Conservation (phyloP, 2,888 invertebrate genomes). For the Erebia ligea region DNA sequence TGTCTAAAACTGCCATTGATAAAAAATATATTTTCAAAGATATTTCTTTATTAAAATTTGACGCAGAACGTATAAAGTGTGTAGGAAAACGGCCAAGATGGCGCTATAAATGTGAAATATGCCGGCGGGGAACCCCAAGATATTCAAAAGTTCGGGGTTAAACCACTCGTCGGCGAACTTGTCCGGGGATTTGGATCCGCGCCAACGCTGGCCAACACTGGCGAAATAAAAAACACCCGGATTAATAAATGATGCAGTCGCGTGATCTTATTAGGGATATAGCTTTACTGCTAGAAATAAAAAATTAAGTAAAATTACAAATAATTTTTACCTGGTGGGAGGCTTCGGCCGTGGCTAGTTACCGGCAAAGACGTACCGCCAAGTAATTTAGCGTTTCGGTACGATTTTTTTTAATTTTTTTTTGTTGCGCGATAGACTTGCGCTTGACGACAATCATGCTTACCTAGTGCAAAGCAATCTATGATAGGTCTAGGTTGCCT, state of each 20-base stretch:
- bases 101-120: constrained; percentile 36
- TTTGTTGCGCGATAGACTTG: no score
- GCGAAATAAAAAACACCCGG: constrained; percentile 35
- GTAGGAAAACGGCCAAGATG: constrained; percentile 25
- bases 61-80: constrained; percentile 15
- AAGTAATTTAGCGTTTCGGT: no score
- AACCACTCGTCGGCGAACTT: constrained; percentile 26
- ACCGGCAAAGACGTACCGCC: no score
- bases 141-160: constrained; percentile 37
- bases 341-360: no score
- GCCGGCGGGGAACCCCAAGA: constrained; percentile 33
- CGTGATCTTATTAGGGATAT: constrained; percentile 37
- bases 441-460: no score
- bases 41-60: constrained; percentile 9
- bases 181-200: constrained; percentile 27
- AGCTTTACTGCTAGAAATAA: constrained; percentile 17
- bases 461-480: no score
- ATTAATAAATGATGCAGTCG: constrained; percentile 40
- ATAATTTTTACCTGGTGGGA: neutral
- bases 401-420: no score
- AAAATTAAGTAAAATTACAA: neutral
- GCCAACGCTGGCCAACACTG: constrained; percentile 28
- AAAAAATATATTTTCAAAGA: neutral
- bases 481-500: no score
- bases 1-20: no score